phyloP scores from a whole-genome alignment of 1,140 invertebrate species.

The Neuroterus valhalla region DNA sequence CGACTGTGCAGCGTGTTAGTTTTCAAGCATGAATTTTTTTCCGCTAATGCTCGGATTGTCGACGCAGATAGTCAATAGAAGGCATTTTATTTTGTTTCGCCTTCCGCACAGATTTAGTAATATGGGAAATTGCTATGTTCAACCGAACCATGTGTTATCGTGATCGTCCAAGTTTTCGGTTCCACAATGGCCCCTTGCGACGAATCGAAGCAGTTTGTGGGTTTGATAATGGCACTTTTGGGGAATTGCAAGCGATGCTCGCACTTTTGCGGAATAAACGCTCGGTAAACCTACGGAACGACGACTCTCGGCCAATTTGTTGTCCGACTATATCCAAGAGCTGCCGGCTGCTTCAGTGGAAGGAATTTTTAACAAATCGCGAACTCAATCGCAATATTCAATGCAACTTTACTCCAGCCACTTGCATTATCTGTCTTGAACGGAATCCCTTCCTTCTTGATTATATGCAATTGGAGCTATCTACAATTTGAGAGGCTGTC shows the following conservation, averaged over 20 bases:
- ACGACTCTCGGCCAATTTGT: slow-evolving; percentile 34
- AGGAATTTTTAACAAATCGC: neutral
- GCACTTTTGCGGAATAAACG: slow-evolving; percentile 56
- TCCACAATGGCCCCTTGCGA: slow-evolving; percentile 57
- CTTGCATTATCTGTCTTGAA: no score
- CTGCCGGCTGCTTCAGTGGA: neutral
- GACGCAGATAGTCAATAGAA: neutral
- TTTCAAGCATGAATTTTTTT: neutral
- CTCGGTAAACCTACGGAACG: slow-evolving; percentile 43
- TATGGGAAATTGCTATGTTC: slow-evolving; percentile 33
- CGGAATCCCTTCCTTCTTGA: no score
- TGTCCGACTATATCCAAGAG: neutral
- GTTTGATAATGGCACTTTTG: slow-evolving; percentile 59
- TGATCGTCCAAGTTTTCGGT: slow-evolving; percentile 63
- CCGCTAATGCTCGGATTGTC: neutral
- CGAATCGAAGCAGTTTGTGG: slow-evolving; percentile 54
- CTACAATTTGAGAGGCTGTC: no score
- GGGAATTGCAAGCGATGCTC: slow-evolving; percentile 59
- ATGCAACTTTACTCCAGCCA: neutral
- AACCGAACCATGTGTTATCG: slow-evolving; percentile 58
- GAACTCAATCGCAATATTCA: neutral
- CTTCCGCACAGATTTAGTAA: slow-evolving; percentile 16
- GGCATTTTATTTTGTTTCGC: slow-evolving; percentile 7
- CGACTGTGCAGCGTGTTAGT: no score
- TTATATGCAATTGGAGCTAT: no score